A percentile compares a stretch with the other conserved stretches of the same genome.
Conservation (phyloP, 2,797 vertebrate species). For the Sebastes cheni region DNA sequence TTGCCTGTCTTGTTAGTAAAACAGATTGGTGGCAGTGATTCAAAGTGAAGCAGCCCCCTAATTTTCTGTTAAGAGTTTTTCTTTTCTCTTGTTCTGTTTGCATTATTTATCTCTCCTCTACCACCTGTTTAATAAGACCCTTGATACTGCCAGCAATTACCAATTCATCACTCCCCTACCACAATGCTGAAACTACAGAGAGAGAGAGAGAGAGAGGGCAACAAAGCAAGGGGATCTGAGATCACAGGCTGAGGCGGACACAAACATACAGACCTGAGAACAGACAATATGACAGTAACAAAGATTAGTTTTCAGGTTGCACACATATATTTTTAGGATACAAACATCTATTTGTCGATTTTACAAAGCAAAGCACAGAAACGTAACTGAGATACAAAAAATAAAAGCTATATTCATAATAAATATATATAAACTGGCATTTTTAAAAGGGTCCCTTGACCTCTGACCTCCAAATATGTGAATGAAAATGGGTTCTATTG, state of each 20-base stretch:
- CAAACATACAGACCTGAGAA: background rate
- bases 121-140: constrained; percentile 6
- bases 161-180: background rate
- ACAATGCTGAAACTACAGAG: background rate
- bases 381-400: background rate
- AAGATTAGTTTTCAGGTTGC: background rate
- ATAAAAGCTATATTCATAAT: background rate
- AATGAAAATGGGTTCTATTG: no score
- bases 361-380: background rate
- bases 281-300: background rate
- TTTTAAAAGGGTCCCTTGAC: no score
- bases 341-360: background rate
- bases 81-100: background rate
- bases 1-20: constrained; percentile 38
- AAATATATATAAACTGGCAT: background rate
- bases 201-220: background rate
- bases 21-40: constrained; percentile 27
- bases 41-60: constrained; percentile 14
- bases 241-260: background rate
- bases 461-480: no score
- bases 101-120: constrained; percentile 13
- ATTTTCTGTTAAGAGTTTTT: constrained; percentile 12
- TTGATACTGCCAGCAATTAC: background rate
- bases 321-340: background rate
- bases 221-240: background rate